These are phyloP conservation scores for Diplodus sargus DNA, from an alignment of 2,797 vertebrate species.

Conservation along the genomic window DNA sequence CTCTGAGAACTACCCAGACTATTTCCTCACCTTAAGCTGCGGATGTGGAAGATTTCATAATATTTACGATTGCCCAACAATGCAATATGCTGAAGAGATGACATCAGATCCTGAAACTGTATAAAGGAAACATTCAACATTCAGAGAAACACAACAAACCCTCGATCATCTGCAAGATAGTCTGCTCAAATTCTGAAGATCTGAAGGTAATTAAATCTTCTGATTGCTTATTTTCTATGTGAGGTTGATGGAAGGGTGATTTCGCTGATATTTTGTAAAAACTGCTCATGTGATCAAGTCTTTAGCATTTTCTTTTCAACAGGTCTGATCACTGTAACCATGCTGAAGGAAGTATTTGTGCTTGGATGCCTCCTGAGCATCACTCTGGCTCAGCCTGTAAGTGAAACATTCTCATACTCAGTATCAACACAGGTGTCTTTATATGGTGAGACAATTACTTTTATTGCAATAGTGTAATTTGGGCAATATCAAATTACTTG, in stretches of 20 bases:
- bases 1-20: background rate
- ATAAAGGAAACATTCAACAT: constrained; percentile 34
- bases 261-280: background rate
- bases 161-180: background rate
- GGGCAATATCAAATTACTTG: background rate
- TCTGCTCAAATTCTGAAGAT: constrained; percentile 2
- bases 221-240: background rate
- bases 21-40: constrained; percentile 7
- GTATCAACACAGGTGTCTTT: background rate
- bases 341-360: constrained; percentile 38
- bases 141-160: background rate
- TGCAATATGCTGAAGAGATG: background rate
- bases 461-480: background rate
- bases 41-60: constrained; percentile 31
- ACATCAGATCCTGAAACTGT: background rate
- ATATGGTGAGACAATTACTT: background rate
- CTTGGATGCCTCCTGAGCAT: constrained; percentile 49
- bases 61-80: background rate
- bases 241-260: background rate
- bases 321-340: constrained; percentile 31
- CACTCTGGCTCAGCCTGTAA: constrained; percentile 47
- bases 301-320: background rate
- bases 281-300: background rate
- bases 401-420: background rate
- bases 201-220: constrained; percentile 6